A percentile compares a stretch with the other conserved stretches of the same genome.
phyloP scores from a whole-genome alignment of 1,140 invertebrate species.

The Matsumurasca onukii region DNA sequence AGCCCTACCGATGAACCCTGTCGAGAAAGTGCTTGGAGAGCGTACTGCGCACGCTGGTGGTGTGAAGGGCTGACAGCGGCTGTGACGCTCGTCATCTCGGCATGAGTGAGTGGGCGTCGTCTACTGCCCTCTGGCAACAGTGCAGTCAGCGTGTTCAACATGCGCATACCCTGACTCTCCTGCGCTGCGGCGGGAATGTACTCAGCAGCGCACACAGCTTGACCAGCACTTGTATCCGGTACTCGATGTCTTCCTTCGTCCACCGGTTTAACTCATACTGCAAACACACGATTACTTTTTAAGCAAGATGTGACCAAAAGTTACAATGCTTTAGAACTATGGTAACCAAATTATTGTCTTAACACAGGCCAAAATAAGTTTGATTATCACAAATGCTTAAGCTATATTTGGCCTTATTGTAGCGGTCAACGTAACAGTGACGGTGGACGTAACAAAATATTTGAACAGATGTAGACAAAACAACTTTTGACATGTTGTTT shows the following conservation, averaged over 20 bases:
- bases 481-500: too few species aligned
- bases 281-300: background rate
- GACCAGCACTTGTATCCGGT: conserved; percentile 4
- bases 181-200: background rate
- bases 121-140: conserved; percentile 9
- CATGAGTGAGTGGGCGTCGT: background rate
- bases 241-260: conserved; percentile 3
- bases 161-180: background rate
- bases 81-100: background rate
- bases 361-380: background rate
- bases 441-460: too few species aligned
- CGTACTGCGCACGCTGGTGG: too few species aligned
- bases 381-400: background rate
- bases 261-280: conserved; percentile 3
- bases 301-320: too few species aligned
- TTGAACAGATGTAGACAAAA: too few species aligned
- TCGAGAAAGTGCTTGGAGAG: too few species aligned
- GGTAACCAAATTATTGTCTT: background rate
- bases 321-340: background rate
- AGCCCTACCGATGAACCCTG: too few species aligned
- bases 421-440: too few species aligned
- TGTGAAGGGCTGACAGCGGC: too few species aligned
- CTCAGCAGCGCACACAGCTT: background rate
- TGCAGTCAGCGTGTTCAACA: background rate
- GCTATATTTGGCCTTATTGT: background rate